Base-by-base conservation (phyloP, 2,113 vertebrate species). In the Tachysurus vachellii region DNA sequence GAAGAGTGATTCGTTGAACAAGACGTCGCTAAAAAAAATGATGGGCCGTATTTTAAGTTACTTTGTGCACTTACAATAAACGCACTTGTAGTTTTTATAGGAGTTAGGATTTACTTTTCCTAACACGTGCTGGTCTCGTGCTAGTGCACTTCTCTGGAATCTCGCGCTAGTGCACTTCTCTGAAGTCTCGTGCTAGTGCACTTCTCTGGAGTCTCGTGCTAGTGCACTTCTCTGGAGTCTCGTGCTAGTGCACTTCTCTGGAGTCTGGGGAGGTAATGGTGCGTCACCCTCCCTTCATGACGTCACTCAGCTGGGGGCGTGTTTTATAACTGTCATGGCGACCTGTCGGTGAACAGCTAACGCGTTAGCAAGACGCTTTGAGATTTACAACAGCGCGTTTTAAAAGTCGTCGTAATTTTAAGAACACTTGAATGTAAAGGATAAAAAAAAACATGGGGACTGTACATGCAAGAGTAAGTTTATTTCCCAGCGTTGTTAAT, bases 381-480 rank as follows among this genome's bases (percentile, higher is more conserved):
- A 87, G 86, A 82, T 86, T 89, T 86, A 76, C 68, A 44, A 80
- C 87, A 88, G 82, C 87, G 87, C 66, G 81, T 91, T 89, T 36
- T 86, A 88, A 85, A 54, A 85, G 83, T 83, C 14, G 21, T 66
- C 83, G 26, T 62, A 36, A 23, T 85, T 87, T 71, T 62, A 59
- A 53, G 66, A 84, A 87, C 81, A 73, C 31, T 87, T 82, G 44
- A 86, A 90, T 73, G 70, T 54, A 79, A 86, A 92, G 75, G 82
- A 3, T 42, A 21, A 54, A 76, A 21, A 54, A 76, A 44, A 90
- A 88, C 91, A 98, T 99, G 97, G 97, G 97, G 88, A 96, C 96
- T 28, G 97, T 98, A 86, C 96, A 99, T 73, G 97, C 97, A 62
- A 94, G 97, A 97, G 97, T 98, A 95, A 97, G 96, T 21, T 82